Evolutionary conservation across 2,888 invertebrate species (phyloP).

Genomic region (Acronicta alni): DNA sequence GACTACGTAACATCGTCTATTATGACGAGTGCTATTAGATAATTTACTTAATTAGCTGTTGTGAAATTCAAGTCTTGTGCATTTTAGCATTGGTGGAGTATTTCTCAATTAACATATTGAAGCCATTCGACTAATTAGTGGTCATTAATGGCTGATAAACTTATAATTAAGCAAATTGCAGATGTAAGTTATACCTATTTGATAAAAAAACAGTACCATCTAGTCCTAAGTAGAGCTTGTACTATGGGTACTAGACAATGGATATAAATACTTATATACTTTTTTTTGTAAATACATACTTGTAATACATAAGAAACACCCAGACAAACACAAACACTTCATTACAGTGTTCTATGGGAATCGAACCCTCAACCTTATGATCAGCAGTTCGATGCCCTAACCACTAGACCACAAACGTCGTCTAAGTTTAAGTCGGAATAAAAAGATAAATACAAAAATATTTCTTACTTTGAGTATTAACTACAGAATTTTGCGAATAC

Average conservation of each 20-base stretch:
- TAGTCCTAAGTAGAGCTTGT: no score
- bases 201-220: background rate
- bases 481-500: conserved; percentile 64
- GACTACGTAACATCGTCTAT: background rate
- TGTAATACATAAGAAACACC: no score
- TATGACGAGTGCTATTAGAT: conserved; percentile 7
- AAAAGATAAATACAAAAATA: background rate
- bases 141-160: conserved; percentile 10
- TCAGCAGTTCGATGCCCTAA: no score
- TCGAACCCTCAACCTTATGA: no score
- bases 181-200: background rate
- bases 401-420: no score
- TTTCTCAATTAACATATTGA: conserved; percentile 27
- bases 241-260: no score
- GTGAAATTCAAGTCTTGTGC: conserved; percentile 21
- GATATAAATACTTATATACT: no score
- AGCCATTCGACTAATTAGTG: conserved; percentile 20
- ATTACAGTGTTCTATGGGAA: no score
- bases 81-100: conserved; percentile 21
- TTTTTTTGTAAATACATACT: no score
- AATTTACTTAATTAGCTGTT: conserved; percentile 17
- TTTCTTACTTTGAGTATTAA: conserved; percentile 72
- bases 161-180: conserved; percentile 20
- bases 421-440: no score
- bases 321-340: no score